A percentile compares a stretch with the other conserved stretches of the same genome.
These are phyloP conservation scores for Hemicrepidius hirtus DNA, from an alignment of 2,888 invertebrate species.

Conservation along the genomic window DNA sequence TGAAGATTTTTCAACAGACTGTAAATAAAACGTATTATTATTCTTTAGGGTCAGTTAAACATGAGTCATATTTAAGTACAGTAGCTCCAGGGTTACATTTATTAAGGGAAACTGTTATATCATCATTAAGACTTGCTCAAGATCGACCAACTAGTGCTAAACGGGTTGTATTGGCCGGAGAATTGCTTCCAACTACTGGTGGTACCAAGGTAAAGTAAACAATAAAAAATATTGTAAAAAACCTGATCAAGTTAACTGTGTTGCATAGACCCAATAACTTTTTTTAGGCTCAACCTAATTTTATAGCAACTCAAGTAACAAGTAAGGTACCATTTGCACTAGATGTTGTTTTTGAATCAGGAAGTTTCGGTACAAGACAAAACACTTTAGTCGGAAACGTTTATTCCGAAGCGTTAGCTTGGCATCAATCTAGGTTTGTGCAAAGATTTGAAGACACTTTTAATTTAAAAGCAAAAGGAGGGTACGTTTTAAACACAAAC, in stretches of 20 bases:
- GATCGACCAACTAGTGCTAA: slow-evolving; percentile 73
- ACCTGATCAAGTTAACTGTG: no score
- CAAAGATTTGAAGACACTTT: slow-evolving; percentile 89
- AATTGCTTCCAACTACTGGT: slow-evolving; percentile 72
- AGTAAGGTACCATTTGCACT: slow-evolving; percentile 87
- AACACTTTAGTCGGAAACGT: slow-evolving; percentile 76
- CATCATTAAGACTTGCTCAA: slow-evolving; percentile 79
- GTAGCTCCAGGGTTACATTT: slow-evolving; percentile 81
- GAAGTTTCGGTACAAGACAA: slow-evolving; percentile 77
- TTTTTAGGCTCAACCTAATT: slow-evolving; percentile 80
- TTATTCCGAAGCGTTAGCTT: slow-evolving; percentile 79
- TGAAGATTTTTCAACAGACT: not conserved
- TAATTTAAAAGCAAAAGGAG: slow-evolving; percentile 83
- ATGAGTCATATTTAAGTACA: slow-evolving; percentile 84
- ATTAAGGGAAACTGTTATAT: slow-evolving; percentile 84
- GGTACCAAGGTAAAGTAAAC: slow-evolving; percentile 65
- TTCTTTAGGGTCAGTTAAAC: slow-evolving; percentile 76
- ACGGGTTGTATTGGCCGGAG: slow-evolving; percentile 78
- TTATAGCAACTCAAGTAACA: slow-evolving; percentile 85
- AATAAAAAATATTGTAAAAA: no score
- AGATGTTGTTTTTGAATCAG: slow-evolving; percentile 89
- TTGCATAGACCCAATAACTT: no score
- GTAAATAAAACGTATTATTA: not conserved
- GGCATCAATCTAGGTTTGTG: slow-evolving; percentile 80
- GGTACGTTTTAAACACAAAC: slow-evolving; percentile 69